Base-by-base conservation (phyloP, 2,113 vertebrate genomes). In the Mirounga angustirostris region DNA sequence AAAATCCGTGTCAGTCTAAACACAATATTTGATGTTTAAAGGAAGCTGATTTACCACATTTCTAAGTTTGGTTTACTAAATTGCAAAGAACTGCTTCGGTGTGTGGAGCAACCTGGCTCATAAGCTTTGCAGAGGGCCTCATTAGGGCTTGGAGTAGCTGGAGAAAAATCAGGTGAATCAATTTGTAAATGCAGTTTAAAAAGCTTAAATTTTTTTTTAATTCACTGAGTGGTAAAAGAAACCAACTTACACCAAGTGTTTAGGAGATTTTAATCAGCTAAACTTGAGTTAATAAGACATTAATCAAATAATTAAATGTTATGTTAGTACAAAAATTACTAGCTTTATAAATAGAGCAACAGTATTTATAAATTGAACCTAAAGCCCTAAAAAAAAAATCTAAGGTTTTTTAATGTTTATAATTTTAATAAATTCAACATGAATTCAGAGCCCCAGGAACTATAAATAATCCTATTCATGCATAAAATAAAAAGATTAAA, bases 401-500 rank as follows among this genome's bases (percentile, higher is more conserved):
- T 52, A 78, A 50, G 9, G 16, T 73, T 90, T 90, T 65, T 63
- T 10, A 73, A 46, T 71, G 30, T 13, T 94, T 88, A 89, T 7
- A 58, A 59, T 69, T 92, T 89, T 88, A 91, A 95, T 81, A 94
- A 93, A 93, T 78, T 88, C 15, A 69, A 56, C n/a, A 83, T 58
- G 84, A 67, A 84, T 54, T 40, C 40, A 86, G 26, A 90, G 28
- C 21, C 74, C 18, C 10, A 16, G 40, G 33, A 74, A 59, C 18
- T 52, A 21, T 59, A 69, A 93, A 74, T 84, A 86, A 95, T 74
- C 13, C n/a, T 63, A 81, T 14, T 67, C 36, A 9, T n/a, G 13
- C 15, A 63, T 22, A 89, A 82, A 96, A 92, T 61, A 10, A 95
- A 91, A 81, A 89, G 19, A 54, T 63, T 24, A 16, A 40, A 80